Base-by-base conservation (phyloP, 2,797 vertebrate genomes). In the Nyctalus aviator region DNA sequence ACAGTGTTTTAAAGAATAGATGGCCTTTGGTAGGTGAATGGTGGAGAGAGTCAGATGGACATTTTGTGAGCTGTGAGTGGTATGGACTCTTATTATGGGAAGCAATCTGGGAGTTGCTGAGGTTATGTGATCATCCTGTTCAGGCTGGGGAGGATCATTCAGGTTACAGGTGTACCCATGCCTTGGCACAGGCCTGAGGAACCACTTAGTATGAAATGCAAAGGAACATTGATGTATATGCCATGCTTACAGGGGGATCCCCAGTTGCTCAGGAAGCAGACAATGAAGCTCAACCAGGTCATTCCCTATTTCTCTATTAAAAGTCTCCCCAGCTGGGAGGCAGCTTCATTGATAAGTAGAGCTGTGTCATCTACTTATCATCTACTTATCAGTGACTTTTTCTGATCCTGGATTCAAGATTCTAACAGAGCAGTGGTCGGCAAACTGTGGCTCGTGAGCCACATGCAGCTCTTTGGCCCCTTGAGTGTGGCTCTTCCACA, bases 351-450 rank as follows among this genome's bases (percentile, higher is more conserved):
- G 82, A 46, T 30, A 71, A 79, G 12, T 25, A 13, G 46, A 48
- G 15, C 48, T 27, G 6, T 50, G 11, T 25, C 46, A 13, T 66
- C 30, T 41, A 21, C 18, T 11, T 44, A 44, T 44, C 44, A 44
- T 44, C 44, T 44, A 44, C 44, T 9, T 44, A 44, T 44, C 44
- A 35, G 35, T 59, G 35, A 50, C 62, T 46, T 89, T 46, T 89
- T 82, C 72, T 78, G 14, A 72, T 10, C 11, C 48, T 69, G 48
- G 48, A 79, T 90, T 93, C 79, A 82, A 14, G n/a, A 84, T 27
- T 72, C 37, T 41, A 84, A 78, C 15, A 44, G 44, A 4, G 44
- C 44, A 44, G 44, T 44, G 44, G 44, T 44, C 44, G 44, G 44
- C 44, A 44, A 44, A 44, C 44, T 44, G 8, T 10, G 44, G 44